These are phyloP conservation scores for Smutsia temminckii DNA, from an alignment of 2,797 vertebrate genomes.

Conservation along the genomic window DNA sequence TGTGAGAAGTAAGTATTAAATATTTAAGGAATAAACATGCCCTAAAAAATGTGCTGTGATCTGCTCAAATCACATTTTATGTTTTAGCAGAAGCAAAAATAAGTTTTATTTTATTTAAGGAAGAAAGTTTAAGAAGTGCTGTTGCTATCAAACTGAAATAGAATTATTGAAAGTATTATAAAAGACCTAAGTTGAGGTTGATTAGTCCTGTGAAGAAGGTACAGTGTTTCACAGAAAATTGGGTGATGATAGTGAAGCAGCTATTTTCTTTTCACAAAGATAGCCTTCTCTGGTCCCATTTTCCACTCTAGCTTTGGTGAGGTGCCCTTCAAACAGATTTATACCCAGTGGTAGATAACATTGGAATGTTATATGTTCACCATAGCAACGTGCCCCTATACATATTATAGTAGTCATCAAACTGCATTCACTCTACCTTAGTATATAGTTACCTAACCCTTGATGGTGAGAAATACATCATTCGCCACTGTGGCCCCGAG, in stretches of 20 bases:
- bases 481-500: background rate
- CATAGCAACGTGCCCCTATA: background rate
- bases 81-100: background rate
- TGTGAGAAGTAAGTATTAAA: background rate
- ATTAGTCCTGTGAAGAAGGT: background rate
- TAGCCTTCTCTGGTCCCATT: background rate
- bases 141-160: background rate
- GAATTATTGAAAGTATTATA: conserved; percentile 12
- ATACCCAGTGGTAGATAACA: background rate
- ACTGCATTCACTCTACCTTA: background rate
- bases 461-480: background rate
- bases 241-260: background rate
- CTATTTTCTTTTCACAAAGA: background rate
- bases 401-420: background rate
- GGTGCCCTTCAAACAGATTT: background rate
- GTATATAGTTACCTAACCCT: background rate
- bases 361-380: background rate
- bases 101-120: background rate
- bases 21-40: background rate
- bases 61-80: background rate
- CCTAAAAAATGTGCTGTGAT: background rate
- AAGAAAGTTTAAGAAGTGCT: background rate
- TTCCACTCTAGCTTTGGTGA: background rate
- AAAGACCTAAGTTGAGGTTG: background rate
- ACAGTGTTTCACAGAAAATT: background rate